Percentiles rank a stretch among this genome's conserved stretches.
These are phyloP conservation scores for Rhagium mordax DNA, from an alignment of 2,888 invertebrate genomes.

Conservation along the genomic window DNA sequence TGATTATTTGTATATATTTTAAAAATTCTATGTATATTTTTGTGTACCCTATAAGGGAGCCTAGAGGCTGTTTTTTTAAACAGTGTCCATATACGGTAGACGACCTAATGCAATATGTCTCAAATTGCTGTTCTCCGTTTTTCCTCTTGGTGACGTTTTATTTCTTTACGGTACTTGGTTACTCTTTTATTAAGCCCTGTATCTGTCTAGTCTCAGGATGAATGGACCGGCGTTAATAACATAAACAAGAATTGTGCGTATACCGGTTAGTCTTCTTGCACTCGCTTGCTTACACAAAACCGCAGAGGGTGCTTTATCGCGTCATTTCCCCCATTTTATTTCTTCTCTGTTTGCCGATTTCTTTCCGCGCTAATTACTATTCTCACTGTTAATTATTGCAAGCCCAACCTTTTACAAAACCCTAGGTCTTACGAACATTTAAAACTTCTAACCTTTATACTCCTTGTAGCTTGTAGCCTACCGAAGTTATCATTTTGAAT, in stretches of 20 bases:
- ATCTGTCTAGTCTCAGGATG: constrained; percentile 64
- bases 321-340: constrained; percentile 50
- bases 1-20: no score
- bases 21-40: no score
- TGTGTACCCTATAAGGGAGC: no score
- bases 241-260: constrained; percentile 63
- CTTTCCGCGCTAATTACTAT: constrained; percentile 41
- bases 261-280: constrained; percentile 30
- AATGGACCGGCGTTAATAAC: constrained; percentile 65
- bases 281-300: constrained; percentile 30
- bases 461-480: background rate
- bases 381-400: constrained; percentile 32
- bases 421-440: background rate
- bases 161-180: constrained; percentile 64
- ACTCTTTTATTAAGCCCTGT: constrained; percentile 66
- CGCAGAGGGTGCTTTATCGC: constrained; percentile 48
- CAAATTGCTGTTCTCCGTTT: constrained; percentile 59
- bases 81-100: constrained; percentile 42
- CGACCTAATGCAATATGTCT: constrained; percentile 59
- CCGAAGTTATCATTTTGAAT: background rate
- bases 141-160: constrained; percentile 62
- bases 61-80: no score
- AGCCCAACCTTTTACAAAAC: constrained; percentile 1
- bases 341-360: constrained; percentile 50
- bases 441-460: constrained; percentile 3